A percentile compares a stretch with the other conserved stretches of the same genome.
Evolutionary conservation across 2,797 vertebrate species (phyloP).

Genomic region (Sebastes steindachneri): DNA sequence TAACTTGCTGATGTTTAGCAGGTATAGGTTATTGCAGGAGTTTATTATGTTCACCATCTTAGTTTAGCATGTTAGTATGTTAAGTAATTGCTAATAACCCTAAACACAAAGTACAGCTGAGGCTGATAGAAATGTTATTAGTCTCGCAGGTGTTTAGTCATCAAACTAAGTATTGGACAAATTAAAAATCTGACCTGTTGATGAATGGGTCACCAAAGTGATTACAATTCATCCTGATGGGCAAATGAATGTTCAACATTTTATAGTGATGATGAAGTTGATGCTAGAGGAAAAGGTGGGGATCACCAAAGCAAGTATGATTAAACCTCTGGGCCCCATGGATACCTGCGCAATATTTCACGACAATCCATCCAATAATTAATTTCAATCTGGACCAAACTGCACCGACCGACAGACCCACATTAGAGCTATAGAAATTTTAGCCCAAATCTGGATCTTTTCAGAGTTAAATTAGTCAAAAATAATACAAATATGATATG

Average conservation of each 20-base stretch:
- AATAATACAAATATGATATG: not conserved
- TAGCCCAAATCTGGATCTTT: not conserved
- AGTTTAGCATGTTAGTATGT: not conserved
- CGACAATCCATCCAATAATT: no score
- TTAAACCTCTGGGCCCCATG: no score
- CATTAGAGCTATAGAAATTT: not conserved
- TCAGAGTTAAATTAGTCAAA: not conserved
- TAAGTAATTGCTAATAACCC: not conserved
- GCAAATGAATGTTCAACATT: not conserved
- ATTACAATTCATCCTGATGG: not conserved
- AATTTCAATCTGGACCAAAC: no score
- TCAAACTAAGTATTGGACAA: no score
- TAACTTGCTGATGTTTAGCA: no score
- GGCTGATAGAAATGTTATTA: not conserved
- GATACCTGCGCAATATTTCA: no score
- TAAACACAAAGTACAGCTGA: not conserved
- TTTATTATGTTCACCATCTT: not conserved
- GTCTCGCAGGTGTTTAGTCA: no score
- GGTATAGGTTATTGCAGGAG: no score
- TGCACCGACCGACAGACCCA: fast-evolving
- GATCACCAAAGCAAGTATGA: not conserved
- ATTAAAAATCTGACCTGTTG: no score
- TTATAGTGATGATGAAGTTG: not conserved
- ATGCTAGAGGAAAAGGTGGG: not conserved
- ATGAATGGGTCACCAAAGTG: no score